Conservation (phyloP, 2,888 invertebrate genomes). For the Xanthia togata region DNA sequence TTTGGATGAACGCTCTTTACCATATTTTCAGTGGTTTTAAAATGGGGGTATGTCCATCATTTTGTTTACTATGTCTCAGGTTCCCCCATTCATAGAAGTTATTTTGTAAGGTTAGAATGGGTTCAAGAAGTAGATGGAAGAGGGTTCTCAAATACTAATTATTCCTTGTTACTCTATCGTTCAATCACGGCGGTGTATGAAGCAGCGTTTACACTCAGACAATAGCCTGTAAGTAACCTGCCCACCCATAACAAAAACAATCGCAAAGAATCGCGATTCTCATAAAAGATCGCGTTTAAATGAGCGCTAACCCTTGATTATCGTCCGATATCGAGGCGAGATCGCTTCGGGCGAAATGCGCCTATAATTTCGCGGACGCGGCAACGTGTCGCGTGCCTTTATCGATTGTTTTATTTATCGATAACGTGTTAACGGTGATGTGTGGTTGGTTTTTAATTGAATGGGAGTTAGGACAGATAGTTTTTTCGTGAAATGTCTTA, state of each 20-base stretch:
- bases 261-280: conserved; percentile 40
- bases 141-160: conserved; percentile 9
- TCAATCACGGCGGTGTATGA: conserved; percentile 33
- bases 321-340: conserved; percentile 64
- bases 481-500: background rate
- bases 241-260: conserved; percentile 41
- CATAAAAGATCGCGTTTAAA: conserved; percentile 69
- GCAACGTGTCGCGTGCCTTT: conserved; percentile 64
- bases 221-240: conserved; percentile 30
- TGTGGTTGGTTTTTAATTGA: conserved; percentile 50
- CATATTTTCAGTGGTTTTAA: background rate
- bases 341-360: conserved; percentile 66
- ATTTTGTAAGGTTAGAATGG: background rate
- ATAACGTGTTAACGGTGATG: conserved; percentile 53
- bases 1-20: too few species aligned
- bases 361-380: conserved; percentile 65
- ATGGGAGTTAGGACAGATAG: conserved; percentile 1
- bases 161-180: conserved; percentile 29
- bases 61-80: background rate
- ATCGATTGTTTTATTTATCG: conserved; percentile 62
- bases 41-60: background rate
- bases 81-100: background rate
- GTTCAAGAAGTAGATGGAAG: background rate
- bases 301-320: conserved; percentile 69
- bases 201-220: conserved; percentile 33